Percentiles rank a stretch among this genome's conserved stretches.
phyloP scores from a whole-genome alignment of 2,113 vertebrate genomes.

The Fulica atra region DNA sequence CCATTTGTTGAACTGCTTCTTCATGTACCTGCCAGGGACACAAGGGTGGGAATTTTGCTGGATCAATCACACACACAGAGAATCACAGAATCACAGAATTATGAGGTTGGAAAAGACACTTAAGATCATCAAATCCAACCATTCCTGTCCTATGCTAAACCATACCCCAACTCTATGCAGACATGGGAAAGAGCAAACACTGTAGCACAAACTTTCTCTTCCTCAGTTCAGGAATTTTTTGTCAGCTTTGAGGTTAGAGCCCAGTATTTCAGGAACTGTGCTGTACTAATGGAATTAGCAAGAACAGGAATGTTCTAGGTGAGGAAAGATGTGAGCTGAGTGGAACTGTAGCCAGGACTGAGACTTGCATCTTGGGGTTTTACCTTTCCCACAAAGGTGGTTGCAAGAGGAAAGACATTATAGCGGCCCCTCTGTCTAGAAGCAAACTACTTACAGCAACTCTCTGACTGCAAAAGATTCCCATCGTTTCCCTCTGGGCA shows the following conservation, averaged over 20 bases:
- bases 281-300: background rate
- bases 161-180: background rate
- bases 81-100: no score
- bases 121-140: no score
- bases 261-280: background rate
- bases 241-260: background rate
- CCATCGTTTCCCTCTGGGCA: background rate
- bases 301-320: background rate
- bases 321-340: background rate
- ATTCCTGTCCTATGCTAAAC: no score
- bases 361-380: background rate
- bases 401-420: background rate
- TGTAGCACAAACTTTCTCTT: background rate
- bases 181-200: background rate
- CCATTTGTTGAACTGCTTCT: constrained; percentile 76
- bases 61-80: background rate
- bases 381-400: background rate
- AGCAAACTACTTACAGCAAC: background rate
- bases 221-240: background rate
- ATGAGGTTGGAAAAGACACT: no score
- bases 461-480: background rate
- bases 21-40: constrained; percentile 76
- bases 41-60: background rate
- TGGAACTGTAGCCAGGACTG: background rate
- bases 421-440: background rate